Percentiles rank a stretch among this genome's conserved stretches.
These are phyloP conservation scores for Rattus norvegicus DNA, from an alignment of 2,113 vertebrate genomes.

Conservation along the genomic window DNA sequence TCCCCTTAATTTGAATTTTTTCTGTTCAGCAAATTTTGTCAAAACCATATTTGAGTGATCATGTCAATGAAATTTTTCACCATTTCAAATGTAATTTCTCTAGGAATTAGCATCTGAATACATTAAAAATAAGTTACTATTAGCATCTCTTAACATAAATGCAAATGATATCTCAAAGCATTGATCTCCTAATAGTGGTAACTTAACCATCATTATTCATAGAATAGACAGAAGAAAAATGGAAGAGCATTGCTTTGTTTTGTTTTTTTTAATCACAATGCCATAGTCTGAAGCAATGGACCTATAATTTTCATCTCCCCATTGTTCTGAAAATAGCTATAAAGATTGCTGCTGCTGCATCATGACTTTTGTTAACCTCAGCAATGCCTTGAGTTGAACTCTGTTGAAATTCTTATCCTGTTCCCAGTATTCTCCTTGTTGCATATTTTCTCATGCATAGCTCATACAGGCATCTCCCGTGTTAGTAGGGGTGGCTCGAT, in stretches of 20 bases:
- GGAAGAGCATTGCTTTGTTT: constrained; percentile 52
- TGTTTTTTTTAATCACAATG: constrained; percentile 58
- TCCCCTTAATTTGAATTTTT: constrained; percentile 29
- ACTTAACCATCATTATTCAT: constrained; percentile 43
- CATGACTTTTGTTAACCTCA: constrained; percentile 68
- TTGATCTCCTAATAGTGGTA: constrained; percentile 1
- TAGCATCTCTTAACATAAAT: constrained; percentile 8
- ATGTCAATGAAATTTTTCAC: background rate
- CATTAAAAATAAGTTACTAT: constrained; percentile 22
- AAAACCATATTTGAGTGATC: background rate
- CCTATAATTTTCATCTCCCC: constrained; percentile 79
- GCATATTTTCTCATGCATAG: background rate
- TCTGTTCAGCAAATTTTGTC: constrained; percentile 20
- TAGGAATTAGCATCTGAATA: background rate
- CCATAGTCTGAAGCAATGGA: constrained; percentile 64
- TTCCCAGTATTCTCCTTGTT: constrained; percentile 10
- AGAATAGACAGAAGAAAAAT: constrained; percentile 44
- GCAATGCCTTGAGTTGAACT: constrained; percentile 65
- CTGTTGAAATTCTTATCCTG: constrained; percentile 37
- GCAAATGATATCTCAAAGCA: constrained; percentile 46
- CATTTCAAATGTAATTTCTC: constrained; percentile 29
- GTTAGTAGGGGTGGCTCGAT: background rate
- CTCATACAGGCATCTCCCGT: background rate
- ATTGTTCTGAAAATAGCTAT: constrained; percentile 80
- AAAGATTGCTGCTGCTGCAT: constrained; percentile 68